A percentile compares a stretch with the other conserved stretches of the same genome.
Evolutionary conservation across 2,113 vertebrate species (phyloP).

Genomic region (Anarhynchus alexandrinus): DNA sequence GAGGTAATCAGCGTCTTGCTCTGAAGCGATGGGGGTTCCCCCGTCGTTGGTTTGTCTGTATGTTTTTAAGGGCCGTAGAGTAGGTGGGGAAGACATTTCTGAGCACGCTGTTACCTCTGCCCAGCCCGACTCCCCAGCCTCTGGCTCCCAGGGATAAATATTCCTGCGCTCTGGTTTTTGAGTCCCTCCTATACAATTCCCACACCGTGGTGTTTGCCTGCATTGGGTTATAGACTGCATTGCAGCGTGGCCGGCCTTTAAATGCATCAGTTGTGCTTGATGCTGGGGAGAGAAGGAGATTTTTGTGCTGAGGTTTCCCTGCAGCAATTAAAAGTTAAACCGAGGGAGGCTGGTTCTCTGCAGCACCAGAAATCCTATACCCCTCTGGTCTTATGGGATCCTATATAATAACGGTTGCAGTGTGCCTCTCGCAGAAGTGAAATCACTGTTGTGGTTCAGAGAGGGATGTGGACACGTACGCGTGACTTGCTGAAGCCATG

Average conservation of each 20-base stretch:
- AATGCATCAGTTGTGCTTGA: background rate
- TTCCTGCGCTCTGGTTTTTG: background rate
- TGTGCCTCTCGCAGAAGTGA: background rate
- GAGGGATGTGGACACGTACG: rapidly evolving
- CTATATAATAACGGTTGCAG: rapidly evolving
- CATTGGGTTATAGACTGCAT: rapidly evolving
- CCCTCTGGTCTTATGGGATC: background rate
- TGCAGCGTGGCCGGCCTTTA: rapidly evolving
- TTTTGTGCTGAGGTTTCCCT: background rate
- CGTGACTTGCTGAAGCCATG: background rate
- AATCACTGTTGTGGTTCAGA: background rate
- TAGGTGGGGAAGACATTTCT: background rate
- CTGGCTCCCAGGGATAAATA: background rate
- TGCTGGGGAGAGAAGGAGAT: background rate
- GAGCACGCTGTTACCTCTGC: background rate
- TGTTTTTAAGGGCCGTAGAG: background rate
- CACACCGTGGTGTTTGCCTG: background rate
- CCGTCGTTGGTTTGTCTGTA: rapidly evolving
- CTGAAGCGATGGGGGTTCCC: background rate
- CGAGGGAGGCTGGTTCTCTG: background rate
- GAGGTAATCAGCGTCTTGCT: constrained; percentile 31
- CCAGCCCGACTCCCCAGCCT: background rate
- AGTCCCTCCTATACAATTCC: background rate
- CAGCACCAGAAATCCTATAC: background rate
- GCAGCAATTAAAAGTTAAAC: background rate